Evolutionary conservation across 2,797 vertebrate genomes (phyloP), one percentile per base, ranked within the genome.

Genomic region (Falco berigora): DNA sequence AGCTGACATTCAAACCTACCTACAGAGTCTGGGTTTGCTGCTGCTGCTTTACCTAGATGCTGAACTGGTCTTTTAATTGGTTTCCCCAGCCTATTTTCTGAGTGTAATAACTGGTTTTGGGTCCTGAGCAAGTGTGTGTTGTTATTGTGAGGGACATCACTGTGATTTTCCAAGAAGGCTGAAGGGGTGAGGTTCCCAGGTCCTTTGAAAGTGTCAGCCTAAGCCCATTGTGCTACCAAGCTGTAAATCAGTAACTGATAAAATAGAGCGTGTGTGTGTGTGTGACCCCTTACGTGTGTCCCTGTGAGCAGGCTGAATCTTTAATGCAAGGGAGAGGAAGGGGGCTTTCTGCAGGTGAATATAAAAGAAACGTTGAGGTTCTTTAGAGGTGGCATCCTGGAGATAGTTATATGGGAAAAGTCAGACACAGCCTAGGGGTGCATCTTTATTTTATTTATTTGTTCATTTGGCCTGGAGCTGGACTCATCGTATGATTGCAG

Each of bases 391-490:
- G 95, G 94, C 87, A 86, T 96, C 86, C 92, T 88, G 90, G 93
- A 95, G 94, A 14, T 38, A 89, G 95, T 95, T 95, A 95, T 83
- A 42, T 83, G 89, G 91, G 81, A 80, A 71, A 95, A 96, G 93
- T 74, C 96, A 97, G 91, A 95, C 94, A 96, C 95, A 94, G 96
- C 96, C 95, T 96, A 86, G 88, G 90, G 96, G 83, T 93, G 94
- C 80, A 90, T 96, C 93, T 96, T 96, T 95, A 94, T 97, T 95
- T 97, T 97, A 95, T 96, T 96, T 96, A 92, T 95, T 96, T 94
- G 93, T 97, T 96, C 27, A 3, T 91, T 95, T 95, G 95, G 86
- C 96, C 95, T 93, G 91, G 89, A 97, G 96, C 96, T 97, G 96
- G 94, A 76, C 96, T 87, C 40, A 24, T 53, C 1, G 11, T 69